phyloP scores from a whole-genome alignment of 2,888 invertebrate species.

The Spilosoma lubricipeda region DNA sequence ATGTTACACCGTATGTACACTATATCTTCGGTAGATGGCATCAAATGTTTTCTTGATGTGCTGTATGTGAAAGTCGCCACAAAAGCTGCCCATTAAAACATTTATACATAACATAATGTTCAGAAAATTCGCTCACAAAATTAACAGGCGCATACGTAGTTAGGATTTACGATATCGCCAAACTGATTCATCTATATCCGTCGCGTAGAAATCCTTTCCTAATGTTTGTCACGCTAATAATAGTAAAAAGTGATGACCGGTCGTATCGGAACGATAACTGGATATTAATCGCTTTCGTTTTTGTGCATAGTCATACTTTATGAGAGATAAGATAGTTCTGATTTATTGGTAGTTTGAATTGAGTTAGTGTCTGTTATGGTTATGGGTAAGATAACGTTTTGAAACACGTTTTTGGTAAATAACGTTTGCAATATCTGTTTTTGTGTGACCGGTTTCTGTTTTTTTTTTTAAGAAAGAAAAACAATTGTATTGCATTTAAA shows the following conservation, averaged over 20 bases:
- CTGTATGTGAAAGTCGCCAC: too few species aligned
- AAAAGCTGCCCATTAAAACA: neutral
- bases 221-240: conserved; percentile 25
- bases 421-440: neutral
- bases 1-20: too few species aligned
- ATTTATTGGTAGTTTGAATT: conserved; percentile 32
- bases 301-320: conserved; percentile 47
- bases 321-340: conserved; percentile 37
- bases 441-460: neutral
- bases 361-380: conserved; percentile 6
- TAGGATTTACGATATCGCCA: conserved; percentile 11
- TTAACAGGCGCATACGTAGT: conserved; percentile 1
- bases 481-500: too few species aligned
- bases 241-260: conserved; percentile 48
- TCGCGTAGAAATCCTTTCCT: conserved; percentile 18
- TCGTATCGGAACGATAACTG: conserved; percentile 38
- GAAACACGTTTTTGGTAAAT: neutral
- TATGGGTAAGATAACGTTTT: conserved; percentile 1
- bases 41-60: too few species aligned
- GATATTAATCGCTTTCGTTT: conserved; percentile 50
- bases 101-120: neutral
- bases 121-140: neutral
- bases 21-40: too few species aligned
- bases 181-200: conserved; percentile 17
- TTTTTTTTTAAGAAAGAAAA: too few species aligned